phyloP scores from a whole-genome alignment of 2,113 vertebrate genomes.

The Phaethornis superciliosus region DNA sequence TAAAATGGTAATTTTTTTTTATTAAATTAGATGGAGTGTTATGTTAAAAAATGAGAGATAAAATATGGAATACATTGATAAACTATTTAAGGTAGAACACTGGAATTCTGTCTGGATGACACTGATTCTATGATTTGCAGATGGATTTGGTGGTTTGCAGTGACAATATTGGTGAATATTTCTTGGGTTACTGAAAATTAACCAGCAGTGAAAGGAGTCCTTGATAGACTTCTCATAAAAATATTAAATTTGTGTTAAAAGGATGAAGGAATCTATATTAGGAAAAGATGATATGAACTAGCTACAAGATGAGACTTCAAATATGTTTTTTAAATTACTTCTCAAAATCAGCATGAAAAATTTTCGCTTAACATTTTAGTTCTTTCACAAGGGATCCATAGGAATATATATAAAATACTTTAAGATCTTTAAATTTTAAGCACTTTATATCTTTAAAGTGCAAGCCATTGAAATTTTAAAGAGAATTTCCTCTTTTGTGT shows the following conservation, averaged over 20 bases:
- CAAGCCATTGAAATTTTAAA: not conserved
- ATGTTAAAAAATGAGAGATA: not conserved
- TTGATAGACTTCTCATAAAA: slow-evolving; percentile 19
- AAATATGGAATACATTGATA: slow-evolving; percentile 3
- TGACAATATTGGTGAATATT: slow-evolving; percentile 27
- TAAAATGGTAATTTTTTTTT: slow-evolving; percentile 42
- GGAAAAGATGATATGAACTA: slow-evolving; percentile 2
- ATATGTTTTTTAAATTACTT: slow-evolving; percentile 24
- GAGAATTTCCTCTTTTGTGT: not conserved
- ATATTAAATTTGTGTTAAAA: slow-evolving; percentile 49
- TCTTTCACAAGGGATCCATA: not conserved
- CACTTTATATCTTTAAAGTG: not conserved
- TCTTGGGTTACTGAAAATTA: slow-evolving; percentile 21
- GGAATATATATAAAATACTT: not conserved
- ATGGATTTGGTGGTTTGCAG: not conserved
- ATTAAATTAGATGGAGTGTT: slow-evolving; percentile 20
- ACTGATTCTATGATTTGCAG: not conserved
- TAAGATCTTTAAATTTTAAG: not conserved
- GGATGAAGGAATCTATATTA: slow-evolving; percentile 18
- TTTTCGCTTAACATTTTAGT: not conserved
- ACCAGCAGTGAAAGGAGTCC: not conserved
- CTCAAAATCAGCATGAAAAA: not conserved
- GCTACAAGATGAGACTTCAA: slow-evolving; percentile 16
- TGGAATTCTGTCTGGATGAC: not conserved
- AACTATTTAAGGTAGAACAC: not conserved